Evolutionary conservation across 92 coral and sea anemone species (phyloP), one percentile per base, ranked within the genome.

Genomic region (Galaxea fascicularis): DNA sequence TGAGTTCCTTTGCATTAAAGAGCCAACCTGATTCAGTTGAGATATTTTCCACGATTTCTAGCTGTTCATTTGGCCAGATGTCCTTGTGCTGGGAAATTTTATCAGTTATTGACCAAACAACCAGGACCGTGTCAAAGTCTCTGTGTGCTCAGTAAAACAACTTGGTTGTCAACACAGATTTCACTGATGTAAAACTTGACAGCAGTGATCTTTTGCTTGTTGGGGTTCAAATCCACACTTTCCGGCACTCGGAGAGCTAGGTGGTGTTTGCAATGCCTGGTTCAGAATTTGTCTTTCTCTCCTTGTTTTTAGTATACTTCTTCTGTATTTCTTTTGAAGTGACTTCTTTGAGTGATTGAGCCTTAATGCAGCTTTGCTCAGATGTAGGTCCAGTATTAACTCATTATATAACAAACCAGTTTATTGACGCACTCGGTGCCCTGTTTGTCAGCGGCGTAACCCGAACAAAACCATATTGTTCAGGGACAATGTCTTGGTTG

Each of bases 381-480:
- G 53, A n/a, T 4, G 1, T 12, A 0, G 44, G 78, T 56, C 67
- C 53, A 76, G 80, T 76, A 56, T 76, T 21, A 10, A 72, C 29
- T 24, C 15, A 35, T 4, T 63, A 18, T n/a, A 60, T 52, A 20
- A 77, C 57, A 65, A 29, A 51, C 47, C 58, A 16, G 49, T 46
- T n/a, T n/a, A n/a, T n/a, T 51, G 29, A 57, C 49, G 22, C 14
- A 79, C 74, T n/a, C 49, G 29, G 74, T 51, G 51, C 16, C 49
- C 18, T 27, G n/a, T 72, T 64, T 45, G 80, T 65, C 74, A 76
- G 58, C 45, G 44, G 82, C 21, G 18, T 16, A 24, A 13, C 26
- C 29, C 31, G 59, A 75, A 62, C 71, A 67, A 66, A 72, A 51
- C 15, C 45, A 44, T 44, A 77, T 71, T 85, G 83, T 85, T 51